Evolutionary conservation across 2,888 invertebrate genomes (phyloP), one percentile per base, ranked within the genome.

Genomic region (Tuberolachnus salignus): DNA sequence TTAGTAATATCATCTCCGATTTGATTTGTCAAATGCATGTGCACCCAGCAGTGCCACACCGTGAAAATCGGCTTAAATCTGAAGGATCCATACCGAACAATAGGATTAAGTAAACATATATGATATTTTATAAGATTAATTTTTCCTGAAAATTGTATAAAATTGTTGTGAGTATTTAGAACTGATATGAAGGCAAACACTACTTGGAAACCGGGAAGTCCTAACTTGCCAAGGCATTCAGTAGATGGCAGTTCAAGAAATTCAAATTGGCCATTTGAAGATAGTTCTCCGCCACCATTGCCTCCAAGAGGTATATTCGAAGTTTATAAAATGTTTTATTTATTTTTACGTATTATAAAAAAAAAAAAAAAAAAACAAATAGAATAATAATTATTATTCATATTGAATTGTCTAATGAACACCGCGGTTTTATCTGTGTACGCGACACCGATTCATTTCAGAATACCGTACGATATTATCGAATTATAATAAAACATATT

Each of bases 271-370:
- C 21, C 80, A 8, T 66, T 61, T 57, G 75, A 71, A 19, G 57
- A 73, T 23, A 73, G 49, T 57, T 86, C 89, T 82, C 94, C 94
- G 0, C 93, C 93, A 21, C 94, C 94, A 0, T 84, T 94, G 80
- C 94, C 94, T 4, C 94, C 94, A 0, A 87, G 94, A 81, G 92
- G 93, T 10, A 78, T 1, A 49, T 53, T 55, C n/a, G 26, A 75
- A 69, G 3, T 42, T 34, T 11, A 34, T 49, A 34, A 73, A 21
- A 21, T 42, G 0, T 64, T 19, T 8, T 73, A n/a, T n/a, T n/a
- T n/a, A n/a, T n/a, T n/a, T n/a, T n/a, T n/a, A n/a, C n/a, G n/a
- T n/a, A n/a, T n/a, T n/a, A n/a, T n/a, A n/a, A n/a, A n/a, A n/a
- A n/a, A n/a, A n/a, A n/a, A n/a, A n/a, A n/a, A n/a, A n/a, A n/a